Percentiles rank a stretch among this genome's conserved stretches.
Conservation (phyloP, 2,888 invertebrate species). For the Campoplex nolae region DNA sequence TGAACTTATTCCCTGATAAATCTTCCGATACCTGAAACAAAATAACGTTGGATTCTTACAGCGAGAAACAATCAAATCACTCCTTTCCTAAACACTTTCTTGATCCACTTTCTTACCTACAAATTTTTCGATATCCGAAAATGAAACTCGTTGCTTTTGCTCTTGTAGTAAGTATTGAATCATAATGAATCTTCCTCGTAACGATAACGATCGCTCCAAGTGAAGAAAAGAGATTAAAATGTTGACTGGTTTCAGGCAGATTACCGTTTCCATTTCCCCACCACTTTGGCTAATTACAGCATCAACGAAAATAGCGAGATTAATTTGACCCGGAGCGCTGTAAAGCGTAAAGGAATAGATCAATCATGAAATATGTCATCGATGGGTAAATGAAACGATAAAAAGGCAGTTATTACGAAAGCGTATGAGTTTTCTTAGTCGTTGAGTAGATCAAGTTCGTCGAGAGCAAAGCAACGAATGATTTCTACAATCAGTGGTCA, state of each 20-base stretch:
- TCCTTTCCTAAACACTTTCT: neutral
- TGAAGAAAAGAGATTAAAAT: neutral
- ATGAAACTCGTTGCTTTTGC: neutral
- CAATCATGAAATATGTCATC: neutral
- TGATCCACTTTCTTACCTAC: neutral
- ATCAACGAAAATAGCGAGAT: neutral
- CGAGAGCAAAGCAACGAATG: constrained; percentile 19
- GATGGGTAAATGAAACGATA: constrained; percentile 4
- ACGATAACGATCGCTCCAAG: neutral
- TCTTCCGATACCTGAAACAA: neutral
- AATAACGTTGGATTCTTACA: neutral
- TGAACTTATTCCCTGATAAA: neutral
- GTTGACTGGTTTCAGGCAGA: neutral
- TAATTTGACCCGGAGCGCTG: neutral
- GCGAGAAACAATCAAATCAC: neutral
- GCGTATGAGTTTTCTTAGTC: constrained; percentile 5
- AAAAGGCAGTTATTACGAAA: constrained; percentile 14
- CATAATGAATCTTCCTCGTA: neutral
- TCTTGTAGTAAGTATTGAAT: neutral
- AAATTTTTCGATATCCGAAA: neutral
- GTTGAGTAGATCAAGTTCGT: constrained; percentile 48
- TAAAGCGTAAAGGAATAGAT: neutral
- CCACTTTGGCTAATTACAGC: neutral
- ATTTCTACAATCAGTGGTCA: constrained; percentile 39
- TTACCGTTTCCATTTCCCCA: neutral